Base-by-base conservation (phyloP, 2,888 invertebrate genomes). In the Myathropa florea region DNA sequence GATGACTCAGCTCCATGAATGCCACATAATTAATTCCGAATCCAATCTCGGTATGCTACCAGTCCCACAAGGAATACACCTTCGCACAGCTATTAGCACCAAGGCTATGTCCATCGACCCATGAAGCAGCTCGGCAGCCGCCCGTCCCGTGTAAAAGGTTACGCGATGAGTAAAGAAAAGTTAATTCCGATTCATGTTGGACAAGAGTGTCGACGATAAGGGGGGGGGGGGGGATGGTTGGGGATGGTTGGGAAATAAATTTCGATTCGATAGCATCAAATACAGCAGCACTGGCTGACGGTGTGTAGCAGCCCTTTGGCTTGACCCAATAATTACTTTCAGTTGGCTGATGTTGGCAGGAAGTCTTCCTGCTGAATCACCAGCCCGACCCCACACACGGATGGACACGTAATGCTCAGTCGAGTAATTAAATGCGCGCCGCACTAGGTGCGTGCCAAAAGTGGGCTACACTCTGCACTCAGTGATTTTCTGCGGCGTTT, bases 401-500 rank as follows among this genome's bases (percentile, higher is more conserved):
- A 76, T 75, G 55, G 53, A 61, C 61, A 85, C 59, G 72, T 83
- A 72, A 86, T 78, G 78, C 86, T 86, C 46, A 55, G n/a, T 78
- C 60, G 68, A 83, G 86, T 83, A 86, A 86, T 86, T 86, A 86
- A 83, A 86, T 86, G 86, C 83, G 72, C 60, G 30, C 70, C 57
- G 53, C 76, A 64, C 21, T 53, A 80, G 78, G 83, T 86, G 86
- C 86, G 86, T 86, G 86, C 86, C 73, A 83, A 71, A 86, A 82
- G 73, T 83, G 86, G 86, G 86, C 70, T 83, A 64, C 83, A 46
- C 46, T 33, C 12, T 6, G 7, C 39, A 36, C 83, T 75, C 77
- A 65, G 65, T 86, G 73, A 86, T 86, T 86, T 86, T 82, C 86
- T 77, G 86, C 86, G 83, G 86, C 86, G 83, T 86, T 86, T 86